phyloP scores from a whole-genome alignment of 2,113 vertebrate genomes.

The Platichthys stellatus region DNA sequence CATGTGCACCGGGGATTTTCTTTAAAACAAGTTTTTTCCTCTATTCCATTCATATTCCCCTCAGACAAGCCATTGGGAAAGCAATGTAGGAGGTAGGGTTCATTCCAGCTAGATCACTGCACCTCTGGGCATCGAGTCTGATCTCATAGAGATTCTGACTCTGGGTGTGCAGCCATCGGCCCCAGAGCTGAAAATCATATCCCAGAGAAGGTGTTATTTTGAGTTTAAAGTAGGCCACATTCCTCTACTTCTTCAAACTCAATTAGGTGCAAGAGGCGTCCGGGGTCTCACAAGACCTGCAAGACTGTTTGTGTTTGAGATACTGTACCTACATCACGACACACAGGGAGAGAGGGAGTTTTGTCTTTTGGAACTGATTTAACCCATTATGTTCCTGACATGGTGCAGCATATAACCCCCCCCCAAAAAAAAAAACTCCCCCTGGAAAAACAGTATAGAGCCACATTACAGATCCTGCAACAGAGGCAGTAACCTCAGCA shows the following conservation, averaged over 20 bases:
- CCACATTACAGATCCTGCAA: not conserved
- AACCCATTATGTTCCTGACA: constrained; percentile 13
- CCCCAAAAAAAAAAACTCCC: not conserved
- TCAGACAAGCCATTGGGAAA: constrained; percentile 13
- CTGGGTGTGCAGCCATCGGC: constrained; percentile 34
- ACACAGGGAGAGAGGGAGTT: not conserved
- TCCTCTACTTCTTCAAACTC: constrained; percentile 47
- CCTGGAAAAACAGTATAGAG: constrained; percentile 1
- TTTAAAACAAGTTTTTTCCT: constrained; percentile 41
- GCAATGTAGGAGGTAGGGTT: constrained; percentile 38
- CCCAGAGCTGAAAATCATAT: constrained; percentile 35
- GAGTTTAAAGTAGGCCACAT: constrained; percentile 69
- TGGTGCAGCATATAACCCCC: not conserved
- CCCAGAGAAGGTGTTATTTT: constrained; percentile 66
- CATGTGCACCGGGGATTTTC: not conserved
- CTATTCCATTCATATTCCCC: constrained; percentile 23
- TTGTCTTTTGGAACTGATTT: constrained; percentile 15
- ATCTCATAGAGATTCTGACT: constrained; percentile 29
- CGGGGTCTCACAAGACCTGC: constrained; percentile 32
- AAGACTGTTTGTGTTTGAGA: constrained; percentile 52
- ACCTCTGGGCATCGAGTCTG: constrained; percentile 31
- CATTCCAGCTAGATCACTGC: constrained; percentile 39
- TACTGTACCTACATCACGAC: constrained; percentile 34
- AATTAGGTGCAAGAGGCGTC: constrained; percentile 52
- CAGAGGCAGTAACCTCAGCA: not conserved